Evolutionary conservation across 2,113 vertebrate species (phyloP).

Genomic region (Ptyas mucosa): DNA sequence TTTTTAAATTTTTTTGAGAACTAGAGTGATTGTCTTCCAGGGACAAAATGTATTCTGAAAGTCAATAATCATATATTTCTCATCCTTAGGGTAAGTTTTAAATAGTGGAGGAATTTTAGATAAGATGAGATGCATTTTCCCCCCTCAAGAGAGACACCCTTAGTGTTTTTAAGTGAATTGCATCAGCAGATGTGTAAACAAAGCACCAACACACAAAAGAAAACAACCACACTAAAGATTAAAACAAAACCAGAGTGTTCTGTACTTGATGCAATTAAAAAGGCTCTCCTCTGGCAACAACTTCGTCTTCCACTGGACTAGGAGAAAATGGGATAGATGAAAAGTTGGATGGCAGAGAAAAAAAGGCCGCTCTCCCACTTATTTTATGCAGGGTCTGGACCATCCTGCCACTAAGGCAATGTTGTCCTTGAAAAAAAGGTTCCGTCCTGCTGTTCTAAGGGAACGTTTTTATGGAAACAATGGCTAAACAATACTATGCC

Average conservation of each 20-base stretch:
- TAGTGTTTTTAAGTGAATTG: neutral
- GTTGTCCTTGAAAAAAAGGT: neutral
- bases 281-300: neutral
- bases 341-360: neutral
- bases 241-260: neutral
- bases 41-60: neutral
- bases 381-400: neutral
- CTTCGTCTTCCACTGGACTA: neutral
- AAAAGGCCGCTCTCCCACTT: neutral
- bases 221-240: neutral
- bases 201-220: neutral
- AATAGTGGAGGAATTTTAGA: neutral
- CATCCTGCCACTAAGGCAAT: no score
- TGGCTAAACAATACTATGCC: neutral
- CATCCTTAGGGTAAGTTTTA: neutral
- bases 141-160: neutral
- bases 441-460: neutral
- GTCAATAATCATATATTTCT: neutral
- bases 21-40: neutral
- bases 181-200: neutral
- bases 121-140: neutral
- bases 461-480: neutral
- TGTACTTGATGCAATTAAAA: neutral
- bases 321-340: neutral
- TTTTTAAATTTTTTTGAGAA: neutral